Evolutionary conservation across 1,140 invertebrate genomes (phyloP).

Genomic region (Cotesia typhae): DNA sequence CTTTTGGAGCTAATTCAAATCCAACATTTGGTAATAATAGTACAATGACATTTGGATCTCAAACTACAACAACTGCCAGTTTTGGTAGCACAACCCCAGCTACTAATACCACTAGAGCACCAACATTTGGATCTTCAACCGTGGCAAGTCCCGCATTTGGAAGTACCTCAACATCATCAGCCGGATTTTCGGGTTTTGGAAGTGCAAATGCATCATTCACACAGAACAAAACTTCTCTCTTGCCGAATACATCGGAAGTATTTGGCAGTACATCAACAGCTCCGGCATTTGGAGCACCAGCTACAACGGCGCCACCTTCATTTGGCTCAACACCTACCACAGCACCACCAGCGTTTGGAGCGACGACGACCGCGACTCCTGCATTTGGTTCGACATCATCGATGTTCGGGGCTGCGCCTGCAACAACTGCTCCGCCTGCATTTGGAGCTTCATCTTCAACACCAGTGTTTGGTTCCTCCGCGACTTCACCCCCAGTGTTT

Average conservation of each 20-base stretch:
- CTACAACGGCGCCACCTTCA: too few species aligned
- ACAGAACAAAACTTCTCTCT: not conserved
- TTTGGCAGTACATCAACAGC: slow-evolving; percentile 25
- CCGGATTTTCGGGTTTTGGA: slow-evolving; percentile 32
- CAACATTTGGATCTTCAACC: not conserved
- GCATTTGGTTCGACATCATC: too few species aligned
- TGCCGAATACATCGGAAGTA: not conserved
- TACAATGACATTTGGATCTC: slow-evolving; percentile 22
- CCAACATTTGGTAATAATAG: not conserved
- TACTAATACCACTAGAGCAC: not conserved
- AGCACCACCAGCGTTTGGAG: slow-evolving; percentile 33
- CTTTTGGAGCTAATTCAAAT: slow-evolving; percentile 17
- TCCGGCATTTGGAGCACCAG: not conserved
- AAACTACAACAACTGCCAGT: slow-evolving; percentile 15
- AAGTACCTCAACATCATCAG: not conserved
- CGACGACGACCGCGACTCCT: slow-evolving; percentile 14
- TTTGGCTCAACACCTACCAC: not conserved
- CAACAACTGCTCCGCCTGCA: slow-evolving; percentile 17
- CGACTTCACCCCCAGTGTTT: not conserved
- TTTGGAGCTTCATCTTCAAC: not conserved
- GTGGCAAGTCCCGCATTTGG: slow-evolving; percentile 25
- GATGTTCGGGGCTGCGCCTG: too few species aligned
- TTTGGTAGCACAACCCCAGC: slow-evolving; percentile 26
- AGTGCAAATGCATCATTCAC: slow-evolving; percentile 25
- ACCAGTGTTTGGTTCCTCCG: not conserved